phyloP scores from a whole-genome alignment of 2,797 vertebrate species.

The Sebastolobus alascanus region DNA sequence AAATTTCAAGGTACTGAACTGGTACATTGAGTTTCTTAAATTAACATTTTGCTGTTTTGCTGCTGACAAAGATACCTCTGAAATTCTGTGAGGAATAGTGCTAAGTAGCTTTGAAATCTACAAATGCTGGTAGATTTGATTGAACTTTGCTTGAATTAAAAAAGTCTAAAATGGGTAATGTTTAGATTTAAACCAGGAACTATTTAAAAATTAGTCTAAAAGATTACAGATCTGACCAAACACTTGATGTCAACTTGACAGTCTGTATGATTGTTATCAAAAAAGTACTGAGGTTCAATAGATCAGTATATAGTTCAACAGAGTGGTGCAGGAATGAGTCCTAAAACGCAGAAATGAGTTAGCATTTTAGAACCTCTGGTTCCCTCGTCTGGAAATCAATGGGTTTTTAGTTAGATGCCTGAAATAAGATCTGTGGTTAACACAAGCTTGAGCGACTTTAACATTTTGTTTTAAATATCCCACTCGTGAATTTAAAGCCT shows the following conservation, averaged over 20 bases:
- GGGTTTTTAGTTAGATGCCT: too few species aligned
- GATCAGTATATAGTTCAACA: too few species aligned
- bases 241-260: background rate
- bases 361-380: too few species aligned
- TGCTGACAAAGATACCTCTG: background rate
- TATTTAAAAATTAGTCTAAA: background rate
- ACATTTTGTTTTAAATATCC: too few species aligned
- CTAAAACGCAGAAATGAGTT: too few species aligned
- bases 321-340: too few species aligned
- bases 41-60: background rate
- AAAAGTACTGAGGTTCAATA: background rate
- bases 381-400: too few species aligned
- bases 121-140: background rate
- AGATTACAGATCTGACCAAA: background rate
- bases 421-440: too few species aligned
- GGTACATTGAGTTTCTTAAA: background rate
- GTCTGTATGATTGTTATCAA: background rate
- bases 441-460: too few species aligned
- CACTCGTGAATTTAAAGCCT: too few species aligned
- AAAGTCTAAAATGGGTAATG: background rate
- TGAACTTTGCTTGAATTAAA: background rate
- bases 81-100: background rate
- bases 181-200: background rate
- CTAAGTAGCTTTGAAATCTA: background rate
- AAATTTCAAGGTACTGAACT: constrained; percentile 90